Evolutionary conservation across 2,888 invertebrate species (phyloP).

Genomic region (Branchellion lobata): DNA sequence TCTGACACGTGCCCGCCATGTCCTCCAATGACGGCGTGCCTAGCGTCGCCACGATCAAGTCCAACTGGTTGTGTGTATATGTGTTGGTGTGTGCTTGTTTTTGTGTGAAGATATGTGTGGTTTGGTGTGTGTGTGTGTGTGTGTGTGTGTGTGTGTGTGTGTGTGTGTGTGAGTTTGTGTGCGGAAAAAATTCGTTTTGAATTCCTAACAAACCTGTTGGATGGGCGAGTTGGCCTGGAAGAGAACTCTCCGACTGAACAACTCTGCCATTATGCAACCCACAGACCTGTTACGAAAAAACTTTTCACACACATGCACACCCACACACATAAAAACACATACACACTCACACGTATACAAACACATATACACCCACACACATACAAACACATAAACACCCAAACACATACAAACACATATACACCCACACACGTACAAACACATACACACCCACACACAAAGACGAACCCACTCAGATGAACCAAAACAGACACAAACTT

Average conservation of each 20-base stretch:
- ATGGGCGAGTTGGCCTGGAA: conserved; percentile 98
- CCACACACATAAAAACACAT: background rate
- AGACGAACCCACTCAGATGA: background rate
- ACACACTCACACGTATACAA: background rate
- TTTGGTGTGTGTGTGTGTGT: too few relatives aligned
- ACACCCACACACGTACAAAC: background rate
- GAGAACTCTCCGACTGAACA: conserved; percentile 88
- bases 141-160: background rate
- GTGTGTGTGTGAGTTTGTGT: too few relatives aligned
- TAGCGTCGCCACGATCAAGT: conserved; percentile 91
- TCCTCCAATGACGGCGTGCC: conserved; percentile 93
- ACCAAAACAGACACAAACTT: background rate
- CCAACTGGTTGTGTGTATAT: conserved; percentile 79
- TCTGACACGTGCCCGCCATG: conserved; percentile 94
- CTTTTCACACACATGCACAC: background rate
- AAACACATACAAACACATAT: background rate
- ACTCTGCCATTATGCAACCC: conserved; percentile 97
- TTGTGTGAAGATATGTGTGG: too few relatives aligned
- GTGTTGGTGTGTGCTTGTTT: too few relatives aligned
- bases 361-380: background rate
- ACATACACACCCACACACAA: background rate
- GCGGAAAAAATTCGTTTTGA: too few relatives aligned
- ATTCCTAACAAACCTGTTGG: conserved; percentile 82
- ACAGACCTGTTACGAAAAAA: conserved; percentile 70
- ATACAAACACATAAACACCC: background rate